Conservation (phyloP, 1,140 invertebrate genomes). For the Drosophila pectinifera region DNA sequence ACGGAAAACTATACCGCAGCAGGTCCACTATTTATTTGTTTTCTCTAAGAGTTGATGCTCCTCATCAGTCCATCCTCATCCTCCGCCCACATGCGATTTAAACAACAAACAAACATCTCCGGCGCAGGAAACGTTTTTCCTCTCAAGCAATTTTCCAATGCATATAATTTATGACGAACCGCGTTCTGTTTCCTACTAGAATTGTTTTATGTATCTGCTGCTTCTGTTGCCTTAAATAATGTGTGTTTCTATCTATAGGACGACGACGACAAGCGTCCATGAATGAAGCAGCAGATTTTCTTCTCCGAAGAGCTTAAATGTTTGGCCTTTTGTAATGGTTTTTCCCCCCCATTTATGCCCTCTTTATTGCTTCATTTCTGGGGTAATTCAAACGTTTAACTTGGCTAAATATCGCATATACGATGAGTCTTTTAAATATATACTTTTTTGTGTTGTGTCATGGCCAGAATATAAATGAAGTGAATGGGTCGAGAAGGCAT, state of each 20-base stretch:
- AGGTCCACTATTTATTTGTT: slow-evolving; percentile 66
- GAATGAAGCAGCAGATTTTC: slow-evolving; percentile 57
- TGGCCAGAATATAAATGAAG: slow-evolving; percentile 29
- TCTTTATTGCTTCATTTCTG: slow-evolving; percentile 16
- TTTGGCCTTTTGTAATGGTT: slow-evolving; percentile 43
- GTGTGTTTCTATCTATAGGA: slow-evolving; percentile 42
- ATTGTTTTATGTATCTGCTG: slow-evolving; percentile 36
- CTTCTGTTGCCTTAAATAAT: slow-evolving; percentile 12
- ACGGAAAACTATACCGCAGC: slow-evolving; percentile 28
- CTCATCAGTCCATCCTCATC: slow-evolving; percentile 37
- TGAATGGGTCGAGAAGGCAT: slow-evolving; percentile 13
- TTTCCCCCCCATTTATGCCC: slow-evolving; percentile 28
- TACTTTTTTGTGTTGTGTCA: slow-evolving; percentile 52
- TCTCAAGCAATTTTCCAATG: slow-evolving; percentile 66
- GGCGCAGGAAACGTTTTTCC: slow-evolving; percentile 51
- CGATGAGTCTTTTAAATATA: slow-evolving; percentile 27
- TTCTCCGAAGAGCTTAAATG: slow-evolving; percentile 27
- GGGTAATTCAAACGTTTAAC: slow-evolving; percentile 56
- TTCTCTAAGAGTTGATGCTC: slow-evolving; percentile 59
- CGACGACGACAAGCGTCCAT: slow-evolving; percentile 19
- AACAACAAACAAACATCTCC: slow-evolving; percentile 46
- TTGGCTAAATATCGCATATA: slow-evolving; percentile 55
- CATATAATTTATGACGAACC: slow-evolving; percentile 64
- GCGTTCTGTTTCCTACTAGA: slow-evolving; percentile 40
- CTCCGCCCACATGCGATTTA: slow-evolving; percentile 60